Percentiles rank a stretch among this genome's conserved stretches.
phyloP scores from a whole-genome alignment of 2,888 invertebrate genomes.

The Xestia c-nigrum region DNA sequence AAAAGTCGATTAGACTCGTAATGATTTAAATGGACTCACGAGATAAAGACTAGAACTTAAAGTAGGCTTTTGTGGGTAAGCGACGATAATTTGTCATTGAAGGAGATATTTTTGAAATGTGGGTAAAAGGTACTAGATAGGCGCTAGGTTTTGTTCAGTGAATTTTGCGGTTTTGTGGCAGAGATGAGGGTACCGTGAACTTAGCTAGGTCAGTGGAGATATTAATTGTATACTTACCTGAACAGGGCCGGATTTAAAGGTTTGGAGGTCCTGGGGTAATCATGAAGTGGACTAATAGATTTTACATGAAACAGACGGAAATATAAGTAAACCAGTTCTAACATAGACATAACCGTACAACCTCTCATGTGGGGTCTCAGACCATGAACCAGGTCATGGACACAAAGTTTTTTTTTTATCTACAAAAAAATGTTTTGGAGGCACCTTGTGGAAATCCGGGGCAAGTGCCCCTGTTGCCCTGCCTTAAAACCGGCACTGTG shows the following conservation, averaged over 20 bases:
- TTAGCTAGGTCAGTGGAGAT: conserved; percentile 5
- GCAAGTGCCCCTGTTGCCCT: too few relatives aligned
- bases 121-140: background rate
- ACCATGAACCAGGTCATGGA: too few relatives aligned
- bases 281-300: too few relatives aligned
- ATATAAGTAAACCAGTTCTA: too few relatives aligned
- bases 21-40: conserved; percentile 61
- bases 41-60: conserved; percentile 55
- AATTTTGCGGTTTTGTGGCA: conserved; percentile 37
- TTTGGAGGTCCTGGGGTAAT: too few relatives aligned
- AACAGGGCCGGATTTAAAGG: background rate
- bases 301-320: too few relatives aligned
- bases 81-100: conserved; percentile 53
- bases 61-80: conserved; percentile 51
- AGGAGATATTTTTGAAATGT: conserved; percentile 44
- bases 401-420: too few relatives aligned
- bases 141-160: conserved; percentile 17
- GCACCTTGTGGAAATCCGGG: too few relatives aligned
- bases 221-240: background rate
- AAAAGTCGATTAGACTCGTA: conserved; percentile 57
- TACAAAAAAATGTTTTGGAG: too few relatives aligned
- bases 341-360: too few relatives aligned
- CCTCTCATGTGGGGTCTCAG: too few relatives aligned
- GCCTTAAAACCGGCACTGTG: too few relatives aligned
- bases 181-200: conserved; percentile 2